phyloP scores from a whole-genome alignment of 2,888 invertebrate species.

The Prionchulus punctatus region DNA sequence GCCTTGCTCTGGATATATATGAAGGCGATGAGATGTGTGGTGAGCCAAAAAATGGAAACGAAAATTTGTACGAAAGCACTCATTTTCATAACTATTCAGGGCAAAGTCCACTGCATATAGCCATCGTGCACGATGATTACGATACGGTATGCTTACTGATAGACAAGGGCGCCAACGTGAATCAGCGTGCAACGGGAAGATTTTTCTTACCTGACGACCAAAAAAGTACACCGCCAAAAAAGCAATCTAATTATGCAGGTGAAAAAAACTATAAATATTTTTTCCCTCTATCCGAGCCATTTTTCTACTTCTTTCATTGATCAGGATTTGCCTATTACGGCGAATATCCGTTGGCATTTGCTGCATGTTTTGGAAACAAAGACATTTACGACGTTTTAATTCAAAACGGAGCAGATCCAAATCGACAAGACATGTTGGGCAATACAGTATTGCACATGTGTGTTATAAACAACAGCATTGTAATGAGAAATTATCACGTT shows the following conservation, averaged over 20 bases:
- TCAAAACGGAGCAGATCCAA: conserved; percentile 81
- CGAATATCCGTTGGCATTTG: conserved; percentile 91
- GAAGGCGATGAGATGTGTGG: conserved; percentile 69
- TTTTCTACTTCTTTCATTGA: conserved; percentile 6
- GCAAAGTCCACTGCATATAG: conserved; percentile 80
- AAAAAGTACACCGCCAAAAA: conserved; percentile 51
- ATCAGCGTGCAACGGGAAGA: conserved; percentile 77
- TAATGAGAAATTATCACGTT: no score
- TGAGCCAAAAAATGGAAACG: no score
- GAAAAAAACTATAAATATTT: no score
- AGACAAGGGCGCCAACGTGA: conserved; percentile 70
- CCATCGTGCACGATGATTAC: conserved; percentile 88
- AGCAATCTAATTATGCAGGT: conserved; percentile 73
- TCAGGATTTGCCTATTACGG: conserved; percentile 82
- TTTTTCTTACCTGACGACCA: conserved; percentile 91
- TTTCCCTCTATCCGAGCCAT: not conserved
- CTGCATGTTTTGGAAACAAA: conserved; percentile 89
- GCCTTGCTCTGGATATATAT: conserved; percentile 74
- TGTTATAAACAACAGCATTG: conserved; percentile 88
- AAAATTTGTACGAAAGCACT: no score
- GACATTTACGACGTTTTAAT: conserved; percentile 86
- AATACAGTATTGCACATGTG: conserved; percentile 99
- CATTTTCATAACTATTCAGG: conserved; percentile 42
- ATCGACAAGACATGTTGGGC: conserved; percentile 85
- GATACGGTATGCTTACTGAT: conserved; percentile 81